Conservation (phyloP, 2,888 invertebrate genomes). For the Lysandra coridon region DNA sequence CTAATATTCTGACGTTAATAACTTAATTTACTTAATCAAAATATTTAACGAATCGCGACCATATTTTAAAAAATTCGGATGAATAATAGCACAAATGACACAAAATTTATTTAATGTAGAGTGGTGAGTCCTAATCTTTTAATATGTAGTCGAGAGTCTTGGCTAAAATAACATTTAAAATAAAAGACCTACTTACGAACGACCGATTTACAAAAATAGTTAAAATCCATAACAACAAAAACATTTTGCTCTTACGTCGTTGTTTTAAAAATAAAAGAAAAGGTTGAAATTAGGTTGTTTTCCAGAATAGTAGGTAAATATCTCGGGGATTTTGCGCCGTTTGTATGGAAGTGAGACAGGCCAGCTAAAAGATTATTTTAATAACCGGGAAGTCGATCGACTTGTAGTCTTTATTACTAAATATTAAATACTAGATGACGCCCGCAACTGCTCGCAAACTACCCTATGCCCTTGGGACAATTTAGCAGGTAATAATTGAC, state of each 20-base stretch:
- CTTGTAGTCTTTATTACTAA: too few species aligned
- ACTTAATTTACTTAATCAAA: too few species aligned
- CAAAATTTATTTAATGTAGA: background rate
- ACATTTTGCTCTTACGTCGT: constrained; percentile 9
- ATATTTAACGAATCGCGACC: background rate
- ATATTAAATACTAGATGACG: too few species aligned
- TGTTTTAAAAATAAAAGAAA: background rate
- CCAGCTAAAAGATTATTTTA: background rate
- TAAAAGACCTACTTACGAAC: constrained; percentile 17
- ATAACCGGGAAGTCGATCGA: background rate
- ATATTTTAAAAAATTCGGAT: background rate
- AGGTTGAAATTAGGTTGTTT: too few species aligned
- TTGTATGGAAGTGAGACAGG: too few species aligned
- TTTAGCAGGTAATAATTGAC: too few species aligned
- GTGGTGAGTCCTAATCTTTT: background rate
- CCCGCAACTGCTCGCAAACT: too few species aligned
- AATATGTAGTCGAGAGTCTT: background rate
- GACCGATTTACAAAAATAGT: constrained; percentile 30
- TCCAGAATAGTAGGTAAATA: too few species aligned
- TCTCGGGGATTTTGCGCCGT: too few species aligned
- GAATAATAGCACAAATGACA: background rate
- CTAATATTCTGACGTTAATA: too few species aligned
- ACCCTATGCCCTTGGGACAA: too few species aligned
- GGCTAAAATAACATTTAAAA: background rate
- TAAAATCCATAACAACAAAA: constrained; percentile 14